Conservation (phyloP, 2,888 invertebrate species). For the Diplolepis rosae region DNA sequence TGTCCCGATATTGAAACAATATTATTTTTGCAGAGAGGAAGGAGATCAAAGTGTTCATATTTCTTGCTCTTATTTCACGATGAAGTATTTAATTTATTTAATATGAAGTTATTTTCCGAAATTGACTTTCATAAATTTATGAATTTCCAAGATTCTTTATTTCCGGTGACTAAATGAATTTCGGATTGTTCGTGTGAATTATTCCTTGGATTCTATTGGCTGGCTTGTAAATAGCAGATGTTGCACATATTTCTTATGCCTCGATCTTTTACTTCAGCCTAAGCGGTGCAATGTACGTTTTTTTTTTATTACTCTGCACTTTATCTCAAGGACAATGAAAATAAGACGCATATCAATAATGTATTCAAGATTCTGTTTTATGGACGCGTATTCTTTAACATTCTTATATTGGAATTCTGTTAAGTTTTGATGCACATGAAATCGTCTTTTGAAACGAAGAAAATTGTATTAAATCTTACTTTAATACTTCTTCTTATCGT, state of each 20-base stretch:
- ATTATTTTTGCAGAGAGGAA: too few species aligned
- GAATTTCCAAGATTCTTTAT: not conserved
- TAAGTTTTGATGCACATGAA: too few species aligned
- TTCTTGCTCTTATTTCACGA: not conserved
- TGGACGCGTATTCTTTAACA: not conserved
- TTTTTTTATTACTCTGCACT: conserved; percentile 1
- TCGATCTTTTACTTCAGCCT: conserved; percentile 6
- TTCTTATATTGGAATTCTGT: not conserved
- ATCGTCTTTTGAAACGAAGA: too few species aligned
- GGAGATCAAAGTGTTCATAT: not conserved
- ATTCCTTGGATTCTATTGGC: not conserved
- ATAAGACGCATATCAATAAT: conserved; percentile 4
- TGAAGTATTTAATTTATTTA: not conserved
- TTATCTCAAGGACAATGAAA: conserved; percentile 19
- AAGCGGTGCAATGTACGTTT: conserved; percentile 21
- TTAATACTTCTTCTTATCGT: too few species aligned
- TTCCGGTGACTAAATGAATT: not conserved
- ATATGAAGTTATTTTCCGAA: not conserved
- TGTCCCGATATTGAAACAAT: too few species aligned
- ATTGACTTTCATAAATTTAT: not conserved
- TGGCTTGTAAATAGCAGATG: conserved; percentile 9
- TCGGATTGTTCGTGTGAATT: not conserved
- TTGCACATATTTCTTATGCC: not conserved
- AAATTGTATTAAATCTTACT: too few species aligned
- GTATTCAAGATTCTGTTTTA: not conserved